Percentiles rank a stretch among this genome's conserved stretches.
These are phyloP conservation scores for Steinernema feltiae DNA, from an alignment of 1,140 invertebrate species.

Conservation along the genomic window DNA sequence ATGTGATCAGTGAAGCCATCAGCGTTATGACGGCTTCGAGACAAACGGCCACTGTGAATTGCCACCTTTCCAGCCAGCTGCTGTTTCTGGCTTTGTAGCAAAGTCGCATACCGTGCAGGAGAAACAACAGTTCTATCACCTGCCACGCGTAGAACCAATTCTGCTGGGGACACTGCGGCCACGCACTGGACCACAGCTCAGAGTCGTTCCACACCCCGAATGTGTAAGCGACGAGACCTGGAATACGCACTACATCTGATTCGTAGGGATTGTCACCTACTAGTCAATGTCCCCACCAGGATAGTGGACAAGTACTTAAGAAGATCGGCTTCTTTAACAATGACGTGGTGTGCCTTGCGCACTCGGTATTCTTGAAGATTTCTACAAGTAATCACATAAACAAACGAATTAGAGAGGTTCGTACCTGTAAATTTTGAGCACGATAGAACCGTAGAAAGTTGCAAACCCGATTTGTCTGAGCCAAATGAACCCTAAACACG, in stretches of 20 bases:
- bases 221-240: constrained; percentile 53
- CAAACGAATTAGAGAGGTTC: constrained; percentile 7
- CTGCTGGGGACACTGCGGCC: constrained; percentile 54
- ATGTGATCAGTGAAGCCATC: constrained; percentile 65
- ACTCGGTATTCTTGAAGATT: constrained; percentile 68
- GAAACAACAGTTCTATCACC: constrained; percentile 65
- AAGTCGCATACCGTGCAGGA: constrained; percentile 74
- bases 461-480: constrained; percentile 80
- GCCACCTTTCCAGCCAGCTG: constrained; percentile 70
- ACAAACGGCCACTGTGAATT: constrained; percentile 68
- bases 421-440: constrained; percentile 78
- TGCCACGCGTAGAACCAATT: constrained; percentile 47
- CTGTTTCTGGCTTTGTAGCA: constrained; percentile 77
- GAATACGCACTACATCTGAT: constrained; percentile 17
- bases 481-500: constrained; percentile 78
- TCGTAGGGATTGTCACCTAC: too few relatives aligned
- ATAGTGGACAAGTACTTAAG: constrained; percentile 78
- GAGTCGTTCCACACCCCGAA: constrained; percentile 43
- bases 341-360: constrained; percentile 79
- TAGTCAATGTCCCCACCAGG: constrained; percentile 73
- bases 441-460: constrained; percentile 79
- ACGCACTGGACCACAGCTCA: constrained; percentile 44
- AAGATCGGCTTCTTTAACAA: constrained; percentile 75
- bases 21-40: constrained; percentile 71
- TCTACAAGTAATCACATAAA: constrained; percentile 54